Conservation (phyloP, 2,113 vertebrate genomes). For the Nannobrachium achirus region DNA sequence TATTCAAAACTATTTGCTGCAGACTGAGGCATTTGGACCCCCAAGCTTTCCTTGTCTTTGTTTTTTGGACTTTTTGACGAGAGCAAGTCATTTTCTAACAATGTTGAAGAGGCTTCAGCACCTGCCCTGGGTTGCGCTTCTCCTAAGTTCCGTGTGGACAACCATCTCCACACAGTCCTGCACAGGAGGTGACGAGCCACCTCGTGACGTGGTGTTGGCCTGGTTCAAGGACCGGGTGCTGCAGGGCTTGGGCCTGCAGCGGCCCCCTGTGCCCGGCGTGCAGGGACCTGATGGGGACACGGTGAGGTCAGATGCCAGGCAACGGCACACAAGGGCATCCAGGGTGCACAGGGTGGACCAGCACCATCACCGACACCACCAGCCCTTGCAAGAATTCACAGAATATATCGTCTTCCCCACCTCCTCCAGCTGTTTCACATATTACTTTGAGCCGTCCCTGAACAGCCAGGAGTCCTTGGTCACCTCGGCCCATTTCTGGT, state of each 20-base stretch:
- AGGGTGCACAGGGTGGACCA: slow-evolving; percentile 41
- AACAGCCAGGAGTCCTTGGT: slow-evolving; percentile 72
- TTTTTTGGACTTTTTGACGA: background rate
- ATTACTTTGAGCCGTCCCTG: slow-evolving; percentile 85
- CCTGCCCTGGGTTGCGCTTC: slow-evolving; percentile 32
- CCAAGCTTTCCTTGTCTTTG: background rate
- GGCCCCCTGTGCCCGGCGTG: slow-evolving; percentile 33
- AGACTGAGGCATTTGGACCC: background rate
- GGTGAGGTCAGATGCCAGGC: slow-evolving; percentile 58
- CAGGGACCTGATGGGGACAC: background rate
- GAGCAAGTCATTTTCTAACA: background rate
- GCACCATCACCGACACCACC: slow-evolving; percentile 12
- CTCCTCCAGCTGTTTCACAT: slow-evolving; percentile 77
- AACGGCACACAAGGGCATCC: slow-evolving; percentile 48
- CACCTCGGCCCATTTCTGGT: slow-evolving; percentile 89
- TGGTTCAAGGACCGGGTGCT: slow-evolving; percentile 69
- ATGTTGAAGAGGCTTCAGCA: background rate
- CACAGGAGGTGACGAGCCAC: slow-evolving; percentile 35
- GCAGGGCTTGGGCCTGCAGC: slow-evolving; percentile 65
- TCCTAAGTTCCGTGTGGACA: slow-evolving; percentile 51
- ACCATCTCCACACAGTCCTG: slow-evolving; percentile 37
- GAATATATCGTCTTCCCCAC: slow-evolving; percentile 88
- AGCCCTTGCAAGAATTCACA: slow-evolving; percentile 76
- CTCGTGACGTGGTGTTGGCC: slow-evolving; percentile 56
- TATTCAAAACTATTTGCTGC: no score